Evolutionary conservation across 2,113 vertebrate genomes (phyloP).

Genomic region (Neodontobutis hainanensis): DNA sequence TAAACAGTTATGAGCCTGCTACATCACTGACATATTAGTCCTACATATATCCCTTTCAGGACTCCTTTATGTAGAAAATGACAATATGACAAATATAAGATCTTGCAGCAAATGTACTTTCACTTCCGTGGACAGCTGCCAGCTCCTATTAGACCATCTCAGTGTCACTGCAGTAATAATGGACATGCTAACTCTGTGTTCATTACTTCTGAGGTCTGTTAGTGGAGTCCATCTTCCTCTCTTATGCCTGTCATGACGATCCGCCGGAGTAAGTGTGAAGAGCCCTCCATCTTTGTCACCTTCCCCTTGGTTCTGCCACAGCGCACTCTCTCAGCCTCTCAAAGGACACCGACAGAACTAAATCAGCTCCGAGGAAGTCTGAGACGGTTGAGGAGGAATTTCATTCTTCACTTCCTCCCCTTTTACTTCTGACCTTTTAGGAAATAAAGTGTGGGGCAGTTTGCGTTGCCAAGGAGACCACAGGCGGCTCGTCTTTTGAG

Average conservation of each 20-base stretch:
- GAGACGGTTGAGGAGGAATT: slow-evolving; percentile 36
- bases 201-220: slow-evolving; percentile 37
- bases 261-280: slow-evolving; percentile 41
- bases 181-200: slow-evolving; percentile 13
- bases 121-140: slow-evolving; percentile 1
- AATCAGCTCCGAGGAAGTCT: slow-evolving; percentile 52
- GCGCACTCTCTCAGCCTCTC: slow-evolving; percentile 17
- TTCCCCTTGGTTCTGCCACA: slow-evolving; percentile 55
- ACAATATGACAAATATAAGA: not conserved
- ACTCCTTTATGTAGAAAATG: not conserved
- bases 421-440: slow-evolving; percentile 68
- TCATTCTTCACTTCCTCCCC: slow-evolving; percentile 34
- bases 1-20: not conserved
- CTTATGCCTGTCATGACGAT: slow-evolving; percentile 56
- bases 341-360: slow-evolving; percentile 46
- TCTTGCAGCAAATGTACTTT: slow-evolving; percentile 1
- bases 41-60: not conserved
- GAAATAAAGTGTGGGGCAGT: slow-evolving; percentile 26
- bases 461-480: slow-evolving; percentile 67
- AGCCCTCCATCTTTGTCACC: slow-evolving; percentile 58
- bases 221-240: slow-evolving; percentile 36
- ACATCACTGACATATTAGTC: not conserved
- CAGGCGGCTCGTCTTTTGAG: slow-evolving; percentile 42
- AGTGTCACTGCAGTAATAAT: slow-evolving; percentile 43
- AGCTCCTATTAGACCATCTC: slow-evolving; percentile 20